Evolutionary conservation across 2,888 invertebrate genomes (phyloP), one percentile per base, ranked within the genome.

Genomic region (Apamea epomidion): DNA sequence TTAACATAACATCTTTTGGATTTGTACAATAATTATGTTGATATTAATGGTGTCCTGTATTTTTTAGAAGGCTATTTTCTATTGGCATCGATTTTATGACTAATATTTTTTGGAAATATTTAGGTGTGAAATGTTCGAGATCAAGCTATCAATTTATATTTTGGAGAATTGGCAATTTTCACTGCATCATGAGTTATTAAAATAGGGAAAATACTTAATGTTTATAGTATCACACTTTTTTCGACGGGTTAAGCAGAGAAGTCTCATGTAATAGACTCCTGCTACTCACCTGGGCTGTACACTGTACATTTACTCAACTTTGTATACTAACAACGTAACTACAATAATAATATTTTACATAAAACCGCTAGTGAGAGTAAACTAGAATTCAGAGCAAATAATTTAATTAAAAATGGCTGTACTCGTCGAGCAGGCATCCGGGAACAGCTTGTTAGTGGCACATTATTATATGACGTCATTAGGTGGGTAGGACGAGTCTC

Each of bases 381-480:
- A 83, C 78, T 81, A 80, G 78, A 82, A 87, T 78, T 81, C 70
- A n/a, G 64, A 69, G 70, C 37, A 68, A 75, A 84, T 83, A 80
- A 84, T 86, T 83, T 78, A 81, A 89, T 89, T 83, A 84, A 86
- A 89, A 88, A 86, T 81, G 51, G 51, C 71, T n/a, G 81, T 62
- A 68, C 65, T 62, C 60, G 74, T 42, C 64, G 79, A 37, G 80
- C 65, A n/a, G 74, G 65, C 83, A 78, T 87, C 79, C 82, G 80
- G 80, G 77, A 67, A 62, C 48, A 80, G 86, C 84, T 89, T 88
- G 84, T 90, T 88, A 85, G 85, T 71, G 74, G 51, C 65, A 75
- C 51, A 84, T 87, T 87, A 84, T 87, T 75, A 65, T 69, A 74
- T 87, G 84, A 78, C 82, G 64, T 89, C 84, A 88, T 88, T 88